Conservation (phyloP, 2,113 vertebrate genomes). For the Crotalus viridis region DNA sequence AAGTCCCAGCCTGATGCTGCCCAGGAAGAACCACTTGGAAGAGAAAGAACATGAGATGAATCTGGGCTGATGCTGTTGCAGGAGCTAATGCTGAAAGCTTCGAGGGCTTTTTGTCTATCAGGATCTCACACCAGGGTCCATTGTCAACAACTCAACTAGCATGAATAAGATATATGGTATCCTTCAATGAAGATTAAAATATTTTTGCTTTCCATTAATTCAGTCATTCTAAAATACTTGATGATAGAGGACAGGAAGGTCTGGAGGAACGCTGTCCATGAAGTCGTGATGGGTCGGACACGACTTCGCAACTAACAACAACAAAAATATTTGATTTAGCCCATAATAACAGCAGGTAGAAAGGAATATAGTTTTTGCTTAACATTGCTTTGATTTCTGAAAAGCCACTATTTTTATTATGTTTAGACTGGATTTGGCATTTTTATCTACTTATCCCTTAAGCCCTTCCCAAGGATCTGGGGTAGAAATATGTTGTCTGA, state of each 20-base stretch:
- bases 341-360: neutral
- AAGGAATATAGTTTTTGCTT: neutral
- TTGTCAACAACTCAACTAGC: neutral
- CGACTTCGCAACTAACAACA: no score
- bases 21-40: neutral
- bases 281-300: no score
- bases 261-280: no score
- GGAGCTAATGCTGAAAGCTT: neutral
- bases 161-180: neutral
- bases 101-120: neutral
- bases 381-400: neutral
- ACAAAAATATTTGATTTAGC: neutral
- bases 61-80: neutral
- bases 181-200: neutral
- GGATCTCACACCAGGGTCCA: neutral
- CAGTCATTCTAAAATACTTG: neutral
- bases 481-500: neutral
- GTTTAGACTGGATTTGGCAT: neutral
- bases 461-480: neutral
- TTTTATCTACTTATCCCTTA: neutral
- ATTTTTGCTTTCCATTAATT: neutral
- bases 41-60: neutral
- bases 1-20: neutral
- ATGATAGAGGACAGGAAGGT: no score
- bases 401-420: neutral